Evolutionary conservation across 2,888 invertebrate species (phyloP).

Genomic region (Homarus gammarus): DNA sequence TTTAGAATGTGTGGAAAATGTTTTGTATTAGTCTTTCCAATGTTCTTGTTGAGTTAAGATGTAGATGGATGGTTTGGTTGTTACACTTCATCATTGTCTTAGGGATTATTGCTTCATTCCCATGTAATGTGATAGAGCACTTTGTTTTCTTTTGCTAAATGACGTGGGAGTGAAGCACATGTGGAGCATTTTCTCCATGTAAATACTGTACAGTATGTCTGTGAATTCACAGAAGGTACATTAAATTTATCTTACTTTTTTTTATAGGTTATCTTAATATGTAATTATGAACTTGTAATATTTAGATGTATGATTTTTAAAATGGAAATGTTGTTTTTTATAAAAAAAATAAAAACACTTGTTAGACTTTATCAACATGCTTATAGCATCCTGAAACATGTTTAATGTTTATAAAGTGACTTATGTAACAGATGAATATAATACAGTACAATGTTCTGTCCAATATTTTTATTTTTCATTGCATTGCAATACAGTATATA

Average conservation of each 20-base stretch:
- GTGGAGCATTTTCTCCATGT: slow-evolving; percentile 11
- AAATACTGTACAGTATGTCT: background rate
- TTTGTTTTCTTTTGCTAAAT: background rate
- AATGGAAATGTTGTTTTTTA: background rate
- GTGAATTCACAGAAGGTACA: background rate
- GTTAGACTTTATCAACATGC: background rate
- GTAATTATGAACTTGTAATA: background rate
- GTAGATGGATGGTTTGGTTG: no score
- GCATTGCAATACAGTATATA: no score
- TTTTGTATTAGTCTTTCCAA: no score
- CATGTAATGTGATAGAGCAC: background rate
- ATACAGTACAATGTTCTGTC: no score
- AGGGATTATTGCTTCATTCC: background rate
- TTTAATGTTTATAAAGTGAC: no score
- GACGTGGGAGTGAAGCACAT: background rate
- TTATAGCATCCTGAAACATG: background rate
- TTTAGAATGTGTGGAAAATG: no score
- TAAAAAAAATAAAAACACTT: background rate
- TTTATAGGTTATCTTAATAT: no score
- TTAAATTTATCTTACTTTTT: no score
- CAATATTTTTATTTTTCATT: no score
- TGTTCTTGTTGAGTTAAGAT: no score
- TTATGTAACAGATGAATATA: no score
- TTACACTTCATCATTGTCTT: no score
- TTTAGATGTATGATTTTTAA: background rate